These are phyloP conservation scores for Caranx melampygus DNA, from an alignment of 2,113 vertebrate species.

Conservation along the genomic window DNA sequence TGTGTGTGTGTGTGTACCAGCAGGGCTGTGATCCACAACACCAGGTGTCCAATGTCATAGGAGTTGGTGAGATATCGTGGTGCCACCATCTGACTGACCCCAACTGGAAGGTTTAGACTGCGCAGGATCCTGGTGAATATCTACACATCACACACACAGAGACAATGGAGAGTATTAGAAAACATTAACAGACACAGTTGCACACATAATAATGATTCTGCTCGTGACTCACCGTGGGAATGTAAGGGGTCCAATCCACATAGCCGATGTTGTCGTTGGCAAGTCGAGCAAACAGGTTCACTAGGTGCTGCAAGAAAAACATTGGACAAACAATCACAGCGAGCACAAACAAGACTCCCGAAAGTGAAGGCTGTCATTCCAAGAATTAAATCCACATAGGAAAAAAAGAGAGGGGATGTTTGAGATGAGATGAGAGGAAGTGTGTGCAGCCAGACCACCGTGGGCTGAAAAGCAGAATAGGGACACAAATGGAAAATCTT, in stretches of 20 bases:
- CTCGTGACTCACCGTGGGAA: slow-evolving; percentile 89
- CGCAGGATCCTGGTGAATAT: slow-evolving; percentile 95
- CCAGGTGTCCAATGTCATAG: slow-evolving; percentile 92
- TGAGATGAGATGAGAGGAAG: slow-evolving; percentile 15
- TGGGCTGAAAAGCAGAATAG: slow-evolving; percentile 28
- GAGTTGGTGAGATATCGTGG: slow-evolving; percentile 91
- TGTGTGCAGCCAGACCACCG: slow-evolving; percentile 17
- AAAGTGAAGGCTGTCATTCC: slow-evolving; percentile 38
- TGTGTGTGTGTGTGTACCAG: slow-evolving; percentile 81
- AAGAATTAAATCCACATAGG: slow-evolving; percentile 27
- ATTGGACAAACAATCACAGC: slow-evolving; percentile 44
- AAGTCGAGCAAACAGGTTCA: slow-evolving; percentile 95
- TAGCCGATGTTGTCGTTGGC: slow-evolving; percentile 95
- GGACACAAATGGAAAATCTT: slow-evolving; percentile 62
- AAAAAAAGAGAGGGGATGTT: slow-evolving; percentile 10
- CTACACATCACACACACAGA: slow-evolving; percentile 69
- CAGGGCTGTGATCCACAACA: slow-evolving; percentile 94
- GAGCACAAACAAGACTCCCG: slow-evolving; percentile 36
- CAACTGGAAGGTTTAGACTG: slow-evolving; percentile 94
- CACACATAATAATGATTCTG: slow-evolving; percentile 14
- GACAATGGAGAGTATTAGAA: slow-evolving; percentile 3
- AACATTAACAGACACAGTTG: neutral
- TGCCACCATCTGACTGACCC: slow-evolving; percentile 92
- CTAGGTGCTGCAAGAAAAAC: slow-evolving; percentile 85
- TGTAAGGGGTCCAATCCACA: slow-evolving; percentile 93